Evolutionary conservation across 1,140 invertebrate species (phyloP), one percentile per base, ranked within the genome.

Genomic region (Leptestheria dahalacensis): DNA sequence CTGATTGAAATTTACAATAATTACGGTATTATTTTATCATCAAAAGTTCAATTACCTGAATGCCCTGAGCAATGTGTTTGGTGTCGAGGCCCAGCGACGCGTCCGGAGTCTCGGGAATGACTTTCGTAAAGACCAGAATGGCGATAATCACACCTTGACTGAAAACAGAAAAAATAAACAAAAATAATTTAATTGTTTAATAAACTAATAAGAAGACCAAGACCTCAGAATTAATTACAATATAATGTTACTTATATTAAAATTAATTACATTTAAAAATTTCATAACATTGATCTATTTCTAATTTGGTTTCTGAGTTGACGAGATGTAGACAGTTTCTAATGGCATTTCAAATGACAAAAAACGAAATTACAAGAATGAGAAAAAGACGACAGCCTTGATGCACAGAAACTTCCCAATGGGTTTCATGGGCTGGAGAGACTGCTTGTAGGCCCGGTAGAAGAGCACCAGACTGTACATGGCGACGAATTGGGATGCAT

Each of bases 341-440:
- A n/a, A n/a, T n/a, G n/a, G n/a, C n/a, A n/a, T n/a, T n/a, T 23
- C 12, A 49, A 12, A 9, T 49, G 48, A 49, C 6, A 4, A 9
- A 49, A 49, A 0, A 18, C 24, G 25, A 58, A 84, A 89, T 86
- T 82, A 95, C 91, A 95, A 96, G 74, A 97, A 97, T 57, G 92
- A 95, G 68, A 96, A 91, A 75, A 97, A 97, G 12, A 97, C 90
- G 57, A 97, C 93, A 67, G 90, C 87, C 78, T 97, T 97, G 61
- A 97, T 95, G 71, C 93, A 97, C n/a, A 97, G 75, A 75, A 97
- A 97, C 74, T 97, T 97, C 59, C 88, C 86, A 64, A 97, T 78
- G 6, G 93, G 92, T 68, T 86, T 86, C 83, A 97, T 92, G 18
- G 91, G 91, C 64, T 82, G 79, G 4, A 97, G 72, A 72, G 94